A percentile compares a stretch with the other conserved stretches of the same genome.
These are phyloP conservation scores for Falco biarmicus DNA, from an alignment of 2,797 vertebrate genomes.

Conservation along the genomic window DNA sequence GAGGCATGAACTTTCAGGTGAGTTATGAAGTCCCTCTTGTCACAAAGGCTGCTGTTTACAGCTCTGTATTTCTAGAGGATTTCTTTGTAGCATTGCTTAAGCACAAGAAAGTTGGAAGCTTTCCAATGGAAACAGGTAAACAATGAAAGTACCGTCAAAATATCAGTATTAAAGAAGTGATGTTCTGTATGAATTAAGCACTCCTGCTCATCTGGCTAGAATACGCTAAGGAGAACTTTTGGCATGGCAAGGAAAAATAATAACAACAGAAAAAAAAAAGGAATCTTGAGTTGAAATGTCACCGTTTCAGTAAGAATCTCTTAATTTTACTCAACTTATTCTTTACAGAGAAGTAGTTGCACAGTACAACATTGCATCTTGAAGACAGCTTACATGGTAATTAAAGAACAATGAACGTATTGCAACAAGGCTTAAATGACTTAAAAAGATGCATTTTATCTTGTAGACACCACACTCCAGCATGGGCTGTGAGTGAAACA, in stretches of 20 bases:
- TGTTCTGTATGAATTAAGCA: neutral
- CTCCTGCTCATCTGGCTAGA: neutral
- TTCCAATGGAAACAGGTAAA: neutral
- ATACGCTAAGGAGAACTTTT: neutral
- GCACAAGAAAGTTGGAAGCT: neutral
- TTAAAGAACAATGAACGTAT: neutral
- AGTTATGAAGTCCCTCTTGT: neutral
- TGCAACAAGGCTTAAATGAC: neutral
- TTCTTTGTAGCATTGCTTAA: neutral
- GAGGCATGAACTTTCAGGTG: neutral
- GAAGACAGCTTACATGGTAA: neutral
- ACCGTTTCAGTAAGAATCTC: neutral
- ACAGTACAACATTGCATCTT: neutral
- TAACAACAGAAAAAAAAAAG: neutral
- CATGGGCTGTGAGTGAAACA: neutral
- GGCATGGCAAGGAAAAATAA: neutral
- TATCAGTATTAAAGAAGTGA: fast-evolving
- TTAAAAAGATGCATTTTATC: neutral
- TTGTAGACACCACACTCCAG: neutral
- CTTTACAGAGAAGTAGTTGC: neutral
- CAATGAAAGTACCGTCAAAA: neutral
- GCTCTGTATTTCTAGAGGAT: neutral
- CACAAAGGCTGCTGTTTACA: neutral
- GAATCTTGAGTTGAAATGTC: neutral
- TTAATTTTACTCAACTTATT: neutral